phyloP scores from a whole-genome alignment of 1,140 invertebrate genomes.

The Agrilus planipennis region DNA sequence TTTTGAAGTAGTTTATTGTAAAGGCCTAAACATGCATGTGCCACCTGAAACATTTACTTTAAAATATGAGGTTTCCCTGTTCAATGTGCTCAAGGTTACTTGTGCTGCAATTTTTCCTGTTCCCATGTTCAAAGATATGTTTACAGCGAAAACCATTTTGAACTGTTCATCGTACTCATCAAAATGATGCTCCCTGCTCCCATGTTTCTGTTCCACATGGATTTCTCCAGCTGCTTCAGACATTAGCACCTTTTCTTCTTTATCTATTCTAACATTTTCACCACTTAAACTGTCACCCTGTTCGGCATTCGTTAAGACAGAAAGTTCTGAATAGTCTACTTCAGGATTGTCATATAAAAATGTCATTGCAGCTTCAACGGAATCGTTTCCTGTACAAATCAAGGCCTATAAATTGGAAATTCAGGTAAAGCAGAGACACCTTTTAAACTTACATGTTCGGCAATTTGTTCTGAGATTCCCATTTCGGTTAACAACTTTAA shows the following conservation, averaged over 20 bases:
- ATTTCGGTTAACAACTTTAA: constrained; percentile 28
- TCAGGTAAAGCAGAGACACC: constrained; percentile 2
- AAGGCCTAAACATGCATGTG: constrained; percentile 47
- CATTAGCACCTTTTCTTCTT: constrained; percentile 1
- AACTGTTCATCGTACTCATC: constrained; percentile 33
- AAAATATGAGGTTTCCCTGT: no score
- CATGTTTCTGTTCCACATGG: constrained; percentile 14
- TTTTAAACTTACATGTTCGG: constrained; percentile 27
- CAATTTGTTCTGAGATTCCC: constrained; percentile 30
- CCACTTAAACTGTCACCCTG: not conserved
- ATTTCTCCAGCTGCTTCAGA: constrained; percentile 10
- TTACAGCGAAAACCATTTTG: constrained; percentile 59
- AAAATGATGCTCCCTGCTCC: no score
- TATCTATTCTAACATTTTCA: constrained; percentile 6
- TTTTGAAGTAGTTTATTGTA: constrained; percentile 37
- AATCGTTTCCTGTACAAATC: constrained; percentile 43
- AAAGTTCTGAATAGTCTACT: constrained; percentile 17
- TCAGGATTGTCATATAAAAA: constrained; percentile 44
- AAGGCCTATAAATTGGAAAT: constrained; percentile 33
- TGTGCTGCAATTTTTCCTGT: constrained; percentile 51
- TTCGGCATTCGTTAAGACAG: not conserved
- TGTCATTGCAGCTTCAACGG: constrained; percentile 40
- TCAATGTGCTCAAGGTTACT: constrained; percentile 14
- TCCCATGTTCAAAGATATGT: constrained; percentile 46
- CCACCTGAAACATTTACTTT: constrained; percentile 26